Percentiles rank a stretch among this genome's conserved stretches.
These are phyloP conservation scores for Oxyscelio sp. DNA, from an alignment of 2,888 invertebrate genomes.

Conservation along the genomic window DNA sequence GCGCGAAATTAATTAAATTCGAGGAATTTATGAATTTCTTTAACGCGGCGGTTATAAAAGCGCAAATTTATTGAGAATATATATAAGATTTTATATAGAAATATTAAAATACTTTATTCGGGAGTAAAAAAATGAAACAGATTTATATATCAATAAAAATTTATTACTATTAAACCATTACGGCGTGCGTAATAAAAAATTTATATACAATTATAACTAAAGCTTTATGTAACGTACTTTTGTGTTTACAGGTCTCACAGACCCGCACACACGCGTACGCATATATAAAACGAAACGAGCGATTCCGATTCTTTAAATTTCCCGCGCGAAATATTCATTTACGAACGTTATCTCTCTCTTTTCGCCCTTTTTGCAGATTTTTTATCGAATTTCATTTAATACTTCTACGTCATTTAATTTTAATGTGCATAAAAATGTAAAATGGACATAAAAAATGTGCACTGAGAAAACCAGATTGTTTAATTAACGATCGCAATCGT, in stretches of 20 bases:
- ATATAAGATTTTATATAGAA: slow-evolving; percentile 50
- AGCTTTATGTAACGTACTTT: slow-evolving; percentile 49
- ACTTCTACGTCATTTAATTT: slow-evolving; percentile 58
- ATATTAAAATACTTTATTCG: slow-evolving; percentile 59
- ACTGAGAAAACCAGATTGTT: too few relatives aligned
- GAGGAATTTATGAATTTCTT: slow-evolving; percentile 64
- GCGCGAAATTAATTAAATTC: slow-evolving; percentile 60
- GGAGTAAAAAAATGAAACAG: slow-evolving; percentile 58
- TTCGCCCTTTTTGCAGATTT: slow-evolving; percentile 11
- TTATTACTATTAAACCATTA: slow-evolving; percentile 66
- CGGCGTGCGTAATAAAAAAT: slow-evolving; percentile 59
- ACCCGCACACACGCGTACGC: background rate
- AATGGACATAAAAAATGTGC: slow-evolving; percentile 57
- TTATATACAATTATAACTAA: slow-evolving; percentile 63
- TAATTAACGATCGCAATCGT: slow-evolving; percentile 87
- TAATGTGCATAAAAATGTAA: slow-evolving; percentile 64
- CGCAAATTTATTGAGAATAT: slow-evolving; percentile 50
- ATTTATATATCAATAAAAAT: slow-evolving; percentile 71
- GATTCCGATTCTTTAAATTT: slow-evolving; percentile 45
- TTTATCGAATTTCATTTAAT: slow-evolving; percentile 53
- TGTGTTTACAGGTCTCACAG: slow-evolving; percentile 34
- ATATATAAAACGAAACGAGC: slow-evolving; percentile 22
- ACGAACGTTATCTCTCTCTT: slow-evolving; percentile 18
- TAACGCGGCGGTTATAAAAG: slow-evolving; percentile 42
- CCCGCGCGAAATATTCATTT: slow-evolving; percentile 39